Evolutionary conservation across 2,888 invertebrate species (phyloP).

Genomic region (Desoria tigrina): DNA sequence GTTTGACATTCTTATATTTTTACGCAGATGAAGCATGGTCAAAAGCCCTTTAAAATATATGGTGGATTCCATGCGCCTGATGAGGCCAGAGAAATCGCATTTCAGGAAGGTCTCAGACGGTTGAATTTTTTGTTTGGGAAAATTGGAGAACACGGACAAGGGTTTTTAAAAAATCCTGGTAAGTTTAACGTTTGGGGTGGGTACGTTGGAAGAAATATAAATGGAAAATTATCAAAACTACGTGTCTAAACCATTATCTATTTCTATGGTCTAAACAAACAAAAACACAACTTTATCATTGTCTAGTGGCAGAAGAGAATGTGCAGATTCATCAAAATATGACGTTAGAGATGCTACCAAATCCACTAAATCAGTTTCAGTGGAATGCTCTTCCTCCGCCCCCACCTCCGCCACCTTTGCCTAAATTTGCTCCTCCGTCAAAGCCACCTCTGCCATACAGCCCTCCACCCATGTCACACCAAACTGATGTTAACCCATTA

Average conservation of each 20-base stretch:
- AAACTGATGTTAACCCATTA: background rate
- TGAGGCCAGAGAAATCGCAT: conserved; percentile 12
- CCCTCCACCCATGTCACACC: background rate
- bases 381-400: too few relatives aligned
- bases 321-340: too few relatives aligned
- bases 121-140: conserved; percentile 11
- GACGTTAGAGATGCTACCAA: background rate
- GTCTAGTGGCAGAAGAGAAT: too few relatives aligned
- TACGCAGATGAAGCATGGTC: conserved; percentile 9
- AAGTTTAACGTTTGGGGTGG: too few relatives aligned
- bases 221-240: too few relatives aligned
- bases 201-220: too few relatives aligned
- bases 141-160: background rate
- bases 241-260: too few relatives aligned
- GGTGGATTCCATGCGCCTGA: conserved; percentile 2
- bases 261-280: too few relatives aligned
- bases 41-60: conserved; percentile 9
- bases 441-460: background rate
- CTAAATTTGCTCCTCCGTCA: conserved; percentile 5
- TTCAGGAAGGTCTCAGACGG: conserved; percentile 1
- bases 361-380: background rate
- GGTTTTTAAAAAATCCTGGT: background rate
- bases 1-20: background rate
- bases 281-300: too few relatives aligned
- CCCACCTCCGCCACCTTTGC: background rate